phyloP scores from a whole-genome alignment of 2,888 invertebrate genomes.

The Eustalomyia histrio region DNA sequence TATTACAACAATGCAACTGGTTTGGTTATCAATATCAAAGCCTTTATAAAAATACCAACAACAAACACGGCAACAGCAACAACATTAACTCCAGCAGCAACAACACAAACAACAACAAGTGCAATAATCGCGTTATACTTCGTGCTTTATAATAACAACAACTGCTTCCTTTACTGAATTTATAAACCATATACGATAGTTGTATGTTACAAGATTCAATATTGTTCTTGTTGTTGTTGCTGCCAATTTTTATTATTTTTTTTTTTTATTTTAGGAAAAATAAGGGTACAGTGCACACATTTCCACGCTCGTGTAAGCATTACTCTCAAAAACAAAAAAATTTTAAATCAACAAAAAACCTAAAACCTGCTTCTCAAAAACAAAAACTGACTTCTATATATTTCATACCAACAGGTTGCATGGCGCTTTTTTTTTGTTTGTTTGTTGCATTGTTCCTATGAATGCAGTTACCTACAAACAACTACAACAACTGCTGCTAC shows the following conservation, averaged over 20 bases:
- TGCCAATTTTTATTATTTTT: conserved; percentile 16
- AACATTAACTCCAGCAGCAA: conserved; percentile 20
- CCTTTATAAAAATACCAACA: conserved; percentile 44
- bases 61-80: conserved; percentile 21
- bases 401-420: conserved; percentile 63
- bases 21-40: conserved; percentile 52
- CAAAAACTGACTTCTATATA: conserved; percentile 40
- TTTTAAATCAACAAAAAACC: conserved; percentile 44
- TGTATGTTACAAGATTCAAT: conserved; percentile 35
- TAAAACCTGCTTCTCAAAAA: conserved; percentile 57
- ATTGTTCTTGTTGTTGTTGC: conserved; percentile 36
- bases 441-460: conserved; percentile 48
- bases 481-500: conserved; percentile 8
- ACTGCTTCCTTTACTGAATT: conserved; percentile 55
- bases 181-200: conserved; percentile 40
- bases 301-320: conserved; percentile 65
- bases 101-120: conserved; percentile 51
- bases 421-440: conserved; percentile 30
- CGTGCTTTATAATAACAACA: conserved; percentile 24
- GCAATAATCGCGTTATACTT: conserved; percentile 60
- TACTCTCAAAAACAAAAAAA: conserved; percentile 33
- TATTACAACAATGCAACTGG: conserved; percentile 59
- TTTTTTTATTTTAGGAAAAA: conserved; percentile 29
- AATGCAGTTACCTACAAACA: conserved; percentile 46
- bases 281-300: conserved; percentile 63